These are phyloP conservation scores for Pachydiplax longipennis DNA, from an alignment of 2,888 invertebrate species.

Conservation along the genomic window DNA sequence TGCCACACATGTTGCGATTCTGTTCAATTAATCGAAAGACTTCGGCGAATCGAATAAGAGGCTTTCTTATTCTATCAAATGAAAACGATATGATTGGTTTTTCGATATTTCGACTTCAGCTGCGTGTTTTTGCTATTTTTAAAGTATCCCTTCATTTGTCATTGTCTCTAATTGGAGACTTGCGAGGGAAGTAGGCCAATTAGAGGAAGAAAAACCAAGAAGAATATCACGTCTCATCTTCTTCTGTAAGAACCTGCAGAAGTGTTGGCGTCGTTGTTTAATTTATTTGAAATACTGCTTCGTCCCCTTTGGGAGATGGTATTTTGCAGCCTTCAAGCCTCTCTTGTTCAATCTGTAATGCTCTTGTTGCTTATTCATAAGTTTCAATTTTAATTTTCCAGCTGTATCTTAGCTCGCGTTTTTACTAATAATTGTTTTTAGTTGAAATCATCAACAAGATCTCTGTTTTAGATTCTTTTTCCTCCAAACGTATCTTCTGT, in stretches of 20 bases:
- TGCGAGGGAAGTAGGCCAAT: conserved; percentile 35
- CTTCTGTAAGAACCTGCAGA: background rate
- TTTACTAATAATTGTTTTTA: background rate
- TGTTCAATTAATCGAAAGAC: no score
- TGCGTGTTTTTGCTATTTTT: background rate
- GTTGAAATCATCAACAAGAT: background rate
- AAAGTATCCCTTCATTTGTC: background rate
- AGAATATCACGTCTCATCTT: conserved; percentile 14
- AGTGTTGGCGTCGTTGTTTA: background rate
- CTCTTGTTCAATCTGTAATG: background rate
- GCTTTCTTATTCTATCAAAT: no score
- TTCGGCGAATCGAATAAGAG: no score
- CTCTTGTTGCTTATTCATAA: background rate
- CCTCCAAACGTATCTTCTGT: background rate
- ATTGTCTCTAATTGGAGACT: background rate
- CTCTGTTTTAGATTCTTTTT: background rate
- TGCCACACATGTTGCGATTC: no score
- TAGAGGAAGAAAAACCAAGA: conserved; percentile 25
- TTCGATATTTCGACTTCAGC: background rate
- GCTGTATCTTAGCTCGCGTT: background rate
- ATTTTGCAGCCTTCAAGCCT: background rate
- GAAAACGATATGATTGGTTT: no score
- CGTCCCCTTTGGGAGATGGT: background rate
- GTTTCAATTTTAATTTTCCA: background rate
- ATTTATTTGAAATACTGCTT: background rate